Percentiles rank a stretch among this genome's conserved stretches.
phyloP scores from a whole-genome alignment of 1,140 invertebrate genomes.

The Cydia splendana region DNA sequence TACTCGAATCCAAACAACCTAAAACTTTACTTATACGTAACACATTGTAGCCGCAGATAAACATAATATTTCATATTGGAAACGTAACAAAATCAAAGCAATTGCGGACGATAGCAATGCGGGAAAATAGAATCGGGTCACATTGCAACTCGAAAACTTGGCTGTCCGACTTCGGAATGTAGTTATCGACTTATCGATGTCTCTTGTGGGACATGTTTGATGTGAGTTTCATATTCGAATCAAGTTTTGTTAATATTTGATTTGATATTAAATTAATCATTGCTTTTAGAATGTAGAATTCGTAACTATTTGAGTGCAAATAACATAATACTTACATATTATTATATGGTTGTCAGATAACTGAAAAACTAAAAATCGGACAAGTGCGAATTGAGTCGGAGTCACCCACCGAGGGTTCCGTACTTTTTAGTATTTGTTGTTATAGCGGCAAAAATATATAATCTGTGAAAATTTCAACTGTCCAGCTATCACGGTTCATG shows the following conservation, averaged over 20 bases:
- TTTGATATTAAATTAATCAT: not conserved
- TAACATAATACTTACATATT: too few relatives aligned
- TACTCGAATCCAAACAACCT: too few relatives aligned
- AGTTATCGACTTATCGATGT: not conserved
- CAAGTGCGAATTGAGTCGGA: too few relatives aligned
- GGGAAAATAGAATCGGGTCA: conserved; percentile 8
- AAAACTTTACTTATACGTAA: not conserved
- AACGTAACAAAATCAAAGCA: not conserved
- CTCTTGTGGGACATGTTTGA: not conserved
- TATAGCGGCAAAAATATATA: too few relatives aligned
- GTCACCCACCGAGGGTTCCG: too few relatives aligned
- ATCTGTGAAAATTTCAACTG: too few relatives aligned
- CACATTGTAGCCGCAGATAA: not conserved
- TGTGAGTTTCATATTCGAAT: not conserved
- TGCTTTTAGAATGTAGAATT: too few relatives aligned
- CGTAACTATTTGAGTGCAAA: too few relatives aligned
- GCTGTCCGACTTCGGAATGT: not conserved
- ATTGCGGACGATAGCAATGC: not conserved
- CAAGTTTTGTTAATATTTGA: not conserved
- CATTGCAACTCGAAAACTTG: not conserved
- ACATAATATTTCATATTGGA: conserved; percentile 14
- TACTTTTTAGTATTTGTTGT: too few relatives aligned
- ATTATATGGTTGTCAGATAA: too few relatives aligned
- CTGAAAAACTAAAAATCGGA: too few relatives aligned
- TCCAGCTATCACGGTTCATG: too few relatives aligned